Conservation (phyloP, 2,888 invertebrate species). For the Lasius platythorax region DNA sequence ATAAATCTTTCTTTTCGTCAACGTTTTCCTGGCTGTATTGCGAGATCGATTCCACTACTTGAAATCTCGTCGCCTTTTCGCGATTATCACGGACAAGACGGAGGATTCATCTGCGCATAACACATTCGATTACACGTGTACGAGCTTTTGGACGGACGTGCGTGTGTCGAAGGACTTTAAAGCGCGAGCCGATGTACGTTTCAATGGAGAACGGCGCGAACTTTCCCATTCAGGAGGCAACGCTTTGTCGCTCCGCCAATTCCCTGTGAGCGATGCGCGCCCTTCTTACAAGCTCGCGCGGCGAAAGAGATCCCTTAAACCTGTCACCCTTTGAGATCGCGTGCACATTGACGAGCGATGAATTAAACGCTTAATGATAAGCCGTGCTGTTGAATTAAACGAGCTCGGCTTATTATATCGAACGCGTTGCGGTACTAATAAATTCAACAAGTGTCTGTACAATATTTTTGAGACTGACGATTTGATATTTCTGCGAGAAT, state of each 20-base stretch:
- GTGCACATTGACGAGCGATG: constrained; percentile 17
- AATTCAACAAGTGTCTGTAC: not conserved
- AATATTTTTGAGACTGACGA: not conserved
- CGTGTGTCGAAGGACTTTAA: constrained; percentile 24
- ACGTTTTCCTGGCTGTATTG: not conserved
- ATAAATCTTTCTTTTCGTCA: not conserved
- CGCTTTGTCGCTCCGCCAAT: constrained; percentile 24
- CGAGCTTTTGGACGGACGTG: constrained; percentile 30
- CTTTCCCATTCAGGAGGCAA: constrained; percentile 25
- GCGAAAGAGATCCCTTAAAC: constrained; percentile 22
- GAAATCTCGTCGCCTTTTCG: not conserved
- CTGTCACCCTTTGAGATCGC: constrained; percentile 41
- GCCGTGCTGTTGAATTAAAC: not conserved
- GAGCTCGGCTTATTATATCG: constrained; percentile 1
- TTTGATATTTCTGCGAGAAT: not conserved
- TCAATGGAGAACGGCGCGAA: constrained; percentile 20
- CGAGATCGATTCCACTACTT: not conserved
- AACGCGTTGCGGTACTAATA: not conserved
- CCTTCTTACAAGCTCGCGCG: constrained; percentile 22
- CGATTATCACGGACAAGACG: not conserved
- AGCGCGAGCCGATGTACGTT: constrained; percentile 11
- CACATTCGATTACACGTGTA: constrained; percentile 7
- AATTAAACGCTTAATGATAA: constrained; percentile 2
- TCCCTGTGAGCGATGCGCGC: constrained; percentile 27
- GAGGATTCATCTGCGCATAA: not conserved